These are phyloP conservation scores for Dorcus hopei DNA, from an alignment of 2,888 invertebrate species.

Conservation along the genomic window DNA sequence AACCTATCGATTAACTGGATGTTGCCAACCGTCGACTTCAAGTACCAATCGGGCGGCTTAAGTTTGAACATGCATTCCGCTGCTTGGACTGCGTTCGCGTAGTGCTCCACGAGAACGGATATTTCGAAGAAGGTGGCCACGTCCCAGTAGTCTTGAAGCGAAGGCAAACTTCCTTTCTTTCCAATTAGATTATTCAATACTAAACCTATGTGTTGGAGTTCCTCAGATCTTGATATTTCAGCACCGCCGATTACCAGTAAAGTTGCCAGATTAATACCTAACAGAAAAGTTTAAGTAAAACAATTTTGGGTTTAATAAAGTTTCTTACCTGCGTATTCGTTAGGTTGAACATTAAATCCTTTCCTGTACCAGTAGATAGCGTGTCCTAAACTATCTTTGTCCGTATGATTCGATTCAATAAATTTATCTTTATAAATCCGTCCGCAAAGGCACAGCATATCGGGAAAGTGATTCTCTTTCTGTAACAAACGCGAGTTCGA, in stretches of 20 bases:
- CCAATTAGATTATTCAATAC: conserved; percentile 96
- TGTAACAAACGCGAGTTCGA: conserved; percentile 38
- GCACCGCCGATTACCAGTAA: conserved; percentile 94
- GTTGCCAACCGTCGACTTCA: conserved; percentile 96
- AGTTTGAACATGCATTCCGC: conserved; percentile 91
- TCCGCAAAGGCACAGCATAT: conserved; percentile 96
- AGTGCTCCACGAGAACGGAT: conserved; percentile 95
- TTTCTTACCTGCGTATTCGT: conserved; percentile 83
- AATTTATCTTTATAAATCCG: conserved; percentile 97
- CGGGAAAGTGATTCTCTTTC: conserved; percentile 93
- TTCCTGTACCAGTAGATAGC: conserved; percentile 98
- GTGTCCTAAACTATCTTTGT: conserved; percentile 80
- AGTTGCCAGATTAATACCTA: conserved; percentile 92
- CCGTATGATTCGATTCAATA: conserved; percentile 90
- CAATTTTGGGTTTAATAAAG: not conserved
- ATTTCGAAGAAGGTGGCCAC: conserved; percentile 99
- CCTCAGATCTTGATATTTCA: conserved; percentile 88
- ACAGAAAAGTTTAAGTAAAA: conserved; percentile 14
- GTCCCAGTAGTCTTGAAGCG: conserved; percentile 97
- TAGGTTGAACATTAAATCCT: conserved; percentile 96
- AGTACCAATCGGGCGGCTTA: conserved; percentile 90
- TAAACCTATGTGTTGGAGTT: conserved; percentile 89
- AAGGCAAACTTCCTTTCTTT: conserved; percentile 91
- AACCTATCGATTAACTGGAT: conserved; percentile 91
- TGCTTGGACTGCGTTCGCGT: conserved; percentile 93